phyloP scores from a whole-genome alignment of 1,140 invertebrate genomes.

The Agrilus planipennis region DNA sequence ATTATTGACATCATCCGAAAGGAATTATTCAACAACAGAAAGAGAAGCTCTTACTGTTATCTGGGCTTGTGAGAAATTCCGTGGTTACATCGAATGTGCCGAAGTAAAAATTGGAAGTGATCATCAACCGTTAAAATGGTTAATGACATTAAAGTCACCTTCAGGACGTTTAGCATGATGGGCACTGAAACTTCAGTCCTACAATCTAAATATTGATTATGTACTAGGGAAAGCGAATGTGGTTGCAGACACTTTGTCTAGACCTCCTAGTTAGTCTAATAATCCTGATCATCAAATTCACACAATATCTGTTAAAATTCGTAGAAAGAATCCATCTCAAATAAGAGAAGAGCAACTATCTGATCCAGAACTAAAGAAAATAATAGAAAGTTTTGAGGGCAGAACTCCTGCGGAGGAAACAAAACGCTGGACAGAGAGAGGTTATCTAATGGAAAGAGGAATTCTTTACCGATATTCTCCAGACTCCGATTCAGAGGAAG shows the following conservation, averaged over 20 bases:
- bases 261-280: constrained; percentile 10
- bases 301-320: constrained; percentile 18
- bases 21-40: constrained; percentile 32
- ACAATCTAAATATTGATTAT: constrained; percentile 19
- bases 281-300: constrained; percentile 14
- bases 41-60: constrained; percentile 33
- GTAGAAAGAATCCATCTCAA: constrained; percentile 8
- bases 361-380: constrained; percentile 18
- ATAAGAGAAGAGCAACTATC: constrained; percentile 20
- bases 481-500: constrained; percentile 14
- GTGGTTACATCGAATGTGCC: constrained; percentile 17
- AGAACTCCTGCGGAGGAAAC: neutral
- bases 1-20: constrained; percentile 17
- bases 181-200: constrained; percentile 24
- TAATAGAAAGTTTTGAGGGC: constrained; percentile 20
- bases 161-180: constrained; percentile 26
- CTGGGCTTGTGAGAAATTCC: constrained; percentile 30
- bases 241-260: constrained; percentile 23
- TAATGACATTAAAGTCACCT: constrained; percentile 33
- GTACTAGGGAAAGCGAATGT: constrained; percentile 23
- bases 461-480: constrained; percentile 17
- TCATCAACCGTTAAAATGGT: constrained; percentile 38
- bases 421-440: constrained; percentile 7
- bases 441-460: constrained; percentile 18
- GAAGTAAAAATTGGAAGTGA: constrained; percentile 26